Evolutionary conservation across 2,888 invertebrate species (phyloP), one percentile per base, ranked within the genome.

Genomic region (Eustalomyia histrio): DNA sequence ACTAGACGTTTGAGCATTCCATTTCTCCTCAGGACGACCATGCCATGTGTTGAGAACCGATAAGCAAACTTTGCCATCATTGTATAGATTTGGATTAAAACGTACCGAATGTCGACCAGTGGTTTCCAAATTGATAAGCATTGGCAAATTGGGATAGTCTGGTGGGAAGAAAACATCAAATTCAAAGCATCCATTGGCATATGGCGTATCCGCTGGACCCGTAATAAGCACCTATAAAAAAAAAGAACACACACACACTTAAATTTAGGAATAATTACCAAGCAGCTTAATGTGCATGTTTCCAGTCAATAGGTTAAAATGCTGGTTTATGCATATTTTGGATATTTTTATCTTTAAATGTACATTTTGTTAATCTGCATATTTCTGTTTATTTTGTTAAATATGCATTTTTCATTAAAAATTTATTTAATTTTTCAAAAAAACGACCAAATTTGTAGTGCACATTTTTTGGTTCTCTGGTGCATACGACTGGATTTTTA

Each of bases 41-140:
- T 98, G 97, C 98, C 98, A 98, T 2, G 98, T 98, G 91, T 98
- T 98, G 84, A 98, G 92, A 83, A 98, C 97, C 84, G 97, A 97
- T 88, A 98, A 94, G 90, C 98, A 98, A 80, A 96, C 96, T 92
- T 98, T 98, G 83, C 98, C 98, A 91, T 98, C 97, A 92, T 97
- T 96, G 91, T 97, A 97, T 71, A 97, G 92, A 93, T 97, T 97
- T 82, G 97, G 97, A 93, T 97, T 97, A 91, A 97, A 97, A 83
- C 97, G 93, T 87, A 97, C 96, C 33, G 95, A 95, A 89, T 96
- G 97, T 84, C 95, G 95, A 85, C 95, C 97, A 58, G 96, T 97
- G 24, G 97, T 97, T 92, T 97, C 96, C 90, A 97, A 92, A 92
- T 97, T 97, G 87, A 97, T 97, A 91, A 95, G 93, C 96, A 97